A percentile compares a stretch with the other conserved stretches of the same genome.
Evolutionary conservation across 2,113 vertebrate species (phyloP).

Genomic region (Isichthys henryi): DNA sequence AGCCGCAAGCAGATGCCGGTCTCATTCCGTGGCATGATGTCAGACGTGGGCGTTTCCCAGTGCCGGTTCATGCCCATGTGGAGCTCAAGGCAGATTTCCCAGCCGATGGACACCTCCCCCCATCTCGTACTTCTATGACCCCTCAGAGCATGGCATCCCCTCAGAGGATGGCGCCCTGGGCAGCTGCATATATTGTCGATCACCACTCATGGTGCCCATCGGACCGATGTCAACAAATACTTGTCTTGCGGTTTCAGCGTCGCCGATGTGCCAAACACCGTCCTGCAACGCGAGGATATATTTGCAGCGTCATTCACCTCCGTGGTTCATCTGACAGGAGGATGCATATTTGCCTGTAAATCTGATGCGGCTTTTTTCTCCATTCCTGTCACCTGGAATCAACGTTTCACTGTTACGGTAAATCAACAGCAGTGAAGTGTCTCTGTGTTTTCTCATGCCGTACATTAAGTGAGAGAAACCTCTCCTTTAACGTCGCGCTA

Average conservation of each 20-base stretch:
- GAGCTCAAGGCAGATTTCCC: neutral
- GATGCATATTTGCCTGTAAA: neutral
- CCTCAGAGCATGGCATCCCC: neutral
- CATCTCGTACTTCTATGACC: neutral
- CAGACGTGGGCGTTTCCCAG: neutral
- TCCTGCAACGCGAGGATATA: neutral
- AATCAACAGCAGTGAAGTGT: neutral
- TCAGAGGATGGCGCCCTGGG: neutral
- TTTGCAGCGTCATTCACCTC: neutral
- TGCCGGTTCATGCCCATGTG: neutral
- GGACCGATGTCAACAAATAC: neutral
- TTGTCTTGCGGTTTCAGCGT: neutral
- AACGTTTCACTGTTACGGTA: neutral
- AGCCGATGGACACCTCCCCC: neutral
- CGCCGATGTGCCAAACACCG: neutral
- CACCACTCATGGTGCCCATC: neutral
- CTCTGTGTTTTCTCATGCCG: neutral
- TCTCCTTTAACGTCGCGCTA: neutral
- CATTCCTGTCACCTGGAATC: neutral
- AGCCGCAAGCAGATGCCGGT: neutral
- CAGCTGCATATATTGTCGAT: neutral
- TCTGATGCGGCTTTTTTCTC: neutral
- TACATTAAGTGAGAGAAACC: neutral
- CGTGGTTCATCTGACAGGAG: neutral
- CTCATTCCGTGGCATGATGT: neutral